Base-by-base conservation (phyloP, 1,140 invertebrate genomes). In the Trichoplusia ni region DNA sequence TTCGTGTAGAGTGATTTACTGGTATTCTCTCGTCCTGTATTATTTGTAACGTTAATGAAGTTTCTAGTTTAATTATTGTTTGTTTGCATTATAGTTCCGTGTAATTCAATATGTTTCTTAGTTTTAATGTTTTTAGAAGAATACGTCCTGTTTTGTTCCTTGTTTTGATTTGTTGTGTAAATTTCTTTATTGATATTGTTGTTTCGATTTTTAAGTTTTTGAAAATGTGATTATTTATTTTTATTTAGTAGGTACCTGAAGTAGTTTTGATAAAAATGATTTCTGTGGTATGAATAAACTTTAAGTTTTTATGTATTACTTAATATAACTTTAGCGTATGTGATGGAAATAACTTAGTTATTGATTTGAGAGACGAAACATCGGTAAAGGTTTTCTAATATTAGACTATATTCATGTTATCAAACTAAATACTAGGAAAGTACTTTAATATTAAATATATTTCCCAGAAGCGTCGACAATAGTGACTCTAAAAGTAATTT, bases 1-100 rank as follows among this genome's bases (percentile, higher is more conserved):
- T 21, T 7, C 38, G 8, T n/a, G 16, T n/a, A 11, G 18, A 42
- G 40, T 42, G 19, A 19, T 7, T 40, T 2, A 21, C n/a, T 27
- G 6, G 6, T 47, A 7, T 29, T 27, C 8, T 29, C 9, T 49
- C 46, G 46, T 49, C 46, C 46, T 49, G 46, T 49, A 49, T 49
- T 49, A 49, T 49, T 31, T 27, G n/a, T n/a, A 27, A 13, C 9
- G 9, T 49, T 18, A 29, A 31, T 14, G 3, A 18, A 1, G 7
- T 9, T 3, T 13, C 6, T 13, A 9, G 6, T 29, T 14, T 19
- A 16, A 37, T 13, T 37, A 9, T 14, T 40, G 8, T 19, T 40
- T 21, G 14, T 1, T 8, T 23, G 29, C 11, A 33, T 4, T n/a
- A 33, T 33, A 33, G 6, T n/a, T 33, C 1, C 6, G 29, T 33